Evolutionary conservation across 1,140 invertebrate species (phyloP).

Genomic region (Meloidogyne chitwoodi): DNA sequence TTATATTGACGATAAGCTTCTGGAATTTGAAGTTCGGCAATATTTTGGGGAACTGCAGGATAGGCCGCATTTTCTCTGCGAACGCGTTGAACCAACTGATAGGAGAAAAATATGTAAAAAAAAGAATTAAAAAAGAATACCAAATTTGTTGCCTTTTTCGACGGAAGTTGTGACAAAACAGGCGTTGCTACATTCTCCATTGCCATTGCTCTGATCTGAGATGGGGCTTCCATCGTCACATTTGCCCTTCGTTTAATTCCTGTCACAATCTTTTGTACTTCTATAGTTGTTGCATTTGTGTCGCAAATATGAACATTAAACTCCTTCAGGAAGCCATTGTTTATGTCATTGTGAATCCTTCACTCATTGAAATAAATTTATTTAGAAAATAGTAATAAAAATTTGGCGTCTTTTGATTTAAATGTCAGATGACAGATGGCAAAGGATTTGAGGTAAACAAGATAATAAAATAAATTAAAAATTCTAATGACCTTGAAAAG

Average conservation of each 20-base stretch:
- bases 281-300: neutral
- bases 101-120: neutral
- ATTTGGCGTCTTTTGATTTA: no score
- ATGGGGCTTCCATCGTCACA: neutral
- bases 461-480: no score
- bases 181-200: neutral
- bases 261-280: neutral
- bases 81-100: neutral
- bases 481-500: no score
- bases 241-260: neutral
- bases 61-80: neutral
- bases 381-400: no score
- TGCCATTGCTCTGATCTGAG: neutral
- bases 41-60: neutral
- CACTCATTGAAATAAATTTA: no score
- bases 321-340: no score
- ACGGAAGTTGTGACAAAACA: neutral
- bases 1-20: neutral
- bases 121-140: neutral
- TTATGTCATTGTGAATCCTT: no score
- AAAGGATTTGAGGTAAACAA: no score
- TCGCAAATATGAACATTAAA: neutral
- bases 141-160: neutral
- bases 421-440: no score
- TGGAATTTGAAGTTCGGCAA: neutral